phyloP scores from a whole-genome alignment of 2,797 vertebrate species.

The Eulemur coronatus region DNA sequence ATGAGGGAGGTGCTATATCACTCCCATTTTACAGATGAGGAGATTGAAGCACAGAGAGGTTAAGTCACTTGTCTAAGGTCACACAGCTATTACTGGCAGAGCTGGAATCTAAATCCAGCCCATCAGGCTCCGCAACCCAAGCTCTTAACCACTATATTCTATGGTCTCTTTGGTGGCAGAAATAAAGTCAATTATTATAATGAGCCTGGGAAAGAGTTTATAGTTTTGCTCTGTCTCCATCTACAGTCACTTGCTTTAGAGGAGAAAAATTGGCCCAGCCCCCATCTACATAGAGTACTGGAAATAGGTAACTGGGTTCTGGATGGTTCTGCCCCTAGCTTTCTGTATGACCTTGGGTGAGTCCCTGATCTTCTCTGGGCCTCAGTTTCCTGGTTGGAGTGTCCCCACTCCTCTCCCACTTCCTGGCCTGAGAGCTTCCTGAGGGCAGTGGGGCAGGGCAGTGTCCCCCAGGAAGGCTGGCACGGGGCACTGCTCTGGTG shows the following conservation, averaged over 20 bases:
- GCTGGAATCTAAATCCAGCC: neutral
- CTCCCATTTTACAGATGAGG: neutral
- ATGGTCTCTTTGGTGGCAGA: neutral
- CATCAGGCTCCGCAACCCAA: neutral
- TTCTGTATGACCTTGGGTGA: neutral
- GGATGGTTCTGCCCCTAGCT: neutral
- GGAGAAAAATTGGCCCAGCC: neutral
- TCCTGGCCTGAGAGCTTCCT: neutral
- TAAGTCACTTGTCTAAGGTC: neutral
- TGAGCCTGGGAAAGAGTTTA: neutral
- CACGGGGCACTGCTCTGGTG: neutral
- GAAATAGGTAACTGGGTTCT: neutral
- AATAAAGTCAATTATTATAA: neutral
- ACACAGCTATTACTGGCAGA: neutral
- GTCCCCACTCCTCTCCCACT: too few species aligned
- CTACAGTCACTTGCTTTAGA: neutral
- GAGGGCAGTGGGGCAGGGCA: too few species aligned
- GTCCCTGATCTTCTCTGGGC: neutral
- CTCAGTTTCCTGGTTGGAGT: neutral
- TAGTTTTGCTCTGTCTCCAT: neutral
- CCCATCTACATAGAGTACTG: neutral
- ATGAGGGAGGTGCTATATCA: neutral
- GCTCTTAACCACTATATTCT: too few species aligned
- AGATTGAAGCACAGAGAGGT: neutral
- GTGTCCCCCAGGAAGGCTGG: neutral